Conservation (phyloP, 53 echinoderm and acorn worm species). For the Pentamera pediparva region DNA sequence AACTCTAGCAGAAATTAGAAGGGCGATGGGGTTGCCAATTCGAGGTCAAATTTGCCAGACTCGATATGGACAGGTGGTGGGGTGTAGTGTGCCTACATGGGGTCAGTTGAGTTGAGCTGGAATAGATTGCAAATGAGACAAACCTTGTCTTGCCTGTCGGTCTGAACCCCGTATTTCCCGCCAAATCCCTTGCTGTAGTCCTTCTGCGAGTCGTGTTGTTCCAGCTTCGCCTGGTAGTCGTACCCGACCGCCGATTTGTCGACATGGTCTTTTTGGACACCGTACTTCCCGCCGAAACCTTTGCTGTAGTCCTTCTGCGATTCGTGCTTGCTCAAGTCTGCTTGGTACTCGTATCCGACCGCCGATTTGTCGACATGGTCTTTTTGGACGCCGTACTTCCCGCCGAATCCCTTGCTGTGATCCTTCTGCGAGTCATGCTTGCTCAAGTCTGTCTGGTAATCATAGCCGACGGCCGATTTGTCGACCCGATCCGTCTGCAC, state of each 20-base stretch:
- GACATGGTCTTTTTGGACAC: slow-evolving; percentile 73
- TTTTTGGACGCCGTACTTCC: slow-evolving; percentile 85
- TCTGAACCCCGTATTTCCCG: slow-evolving; percentile 91
- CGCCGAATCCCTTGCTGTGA: slow-evolving; percentile 75
- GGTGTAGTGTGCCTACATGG: too few relatives aligned
- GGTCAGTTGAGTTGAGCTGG: too few relatives aligned
- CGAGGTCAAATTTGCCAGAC: too few relatives aligned
- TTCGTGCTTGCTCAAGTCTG: slow-evolving; percentile 66
- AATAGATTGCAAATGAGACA: background rate
- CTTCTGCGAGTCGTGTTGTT: slow-evolving; percentile 83
- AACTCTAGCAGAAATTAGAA: too few relatives aligned
- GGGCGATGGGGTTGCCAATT: too few relatives aligned
- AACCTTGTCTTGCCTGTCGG: slow-evolving; percentile 60
- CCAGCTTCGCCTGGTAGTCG: slow-evolving; percentile 67
- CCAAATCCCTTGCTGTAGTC: slow-evolving; percentile 89
- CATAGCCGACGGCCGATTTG: slow-evolving; percentile 85
- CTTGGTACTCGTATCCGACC: slow-evolving; percentile 65
- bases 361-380: slow-evolving; percentile 77
- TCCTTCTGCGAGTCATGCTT: slow-evolving; percentile 78
- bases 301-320: slow-evolving; percentile 88
- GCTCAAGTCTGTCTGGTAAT: slow-evolving; percentile 56
- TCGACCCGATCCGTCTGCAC: slow-evolving; percentile 79
- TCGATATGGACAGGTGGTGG: too few relatives aligned
- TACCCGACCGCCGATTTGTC: slow-evolving; percentile 72
- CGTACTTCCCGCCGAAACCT: slow-evolving; percentile 95